phyloP scores from a whole-genome alignment of 2,113 vertebrate genomes.

The Recurvirostra avosetta region DNA sequence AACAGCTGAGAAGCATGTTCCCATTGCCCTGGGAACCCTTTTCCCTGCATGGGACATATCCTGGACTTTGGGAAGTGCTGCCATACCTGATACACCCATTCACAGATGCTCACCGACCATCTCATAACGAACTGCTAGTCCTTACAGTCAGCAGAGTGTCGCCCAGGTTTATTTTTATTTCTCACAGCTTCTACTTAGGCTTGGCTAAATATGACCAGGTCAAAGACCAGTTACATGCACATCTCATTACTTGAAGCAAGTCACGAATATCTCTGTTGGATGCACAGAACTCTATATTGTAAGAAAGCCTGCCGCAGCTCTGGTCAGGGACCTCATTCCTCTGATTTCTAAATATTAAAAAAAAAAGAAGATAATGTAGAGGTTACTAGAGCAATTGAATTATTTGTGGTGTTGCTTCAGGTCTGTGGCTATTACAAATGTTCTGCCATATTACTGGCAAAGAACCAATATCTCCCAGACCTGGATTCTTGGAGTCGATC shows the following conservation, averaged over 20 bases:
- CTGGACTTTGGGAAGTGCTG: neutral
- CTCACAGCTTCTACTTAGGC: neutral
- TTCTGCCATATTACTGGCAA: neutral
- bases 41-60: neutral
- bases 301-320: neutral
- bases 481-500: neutral
- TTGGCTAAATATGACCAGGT: neutral
- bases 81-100: neutral
- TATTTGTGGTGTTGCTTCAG: neutral
- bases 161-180: neutral
- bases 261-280: neutral
- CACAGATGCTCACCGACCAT: neutral
- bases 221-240: neutral
- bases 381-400: neutral
- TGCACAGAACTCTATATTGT: neutral
- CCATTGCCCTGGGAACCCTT: neutral
- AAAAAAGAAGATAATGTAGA: neutral
- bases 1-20: neutral
- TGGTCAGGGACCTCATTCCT: constrained; percentile 10
- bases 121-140: neutral
- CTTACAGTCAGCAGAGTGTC: neutral
- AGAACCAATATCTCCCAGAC: neutral
- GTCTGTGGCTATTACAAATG: neutral
- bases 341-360: constrained; percentile 22
- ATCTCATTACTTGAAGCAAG: neutral